phyloP scores from a whole-genome alignment of 2,888 invertebrate species.

The Cremastinae sp. region DNA sequence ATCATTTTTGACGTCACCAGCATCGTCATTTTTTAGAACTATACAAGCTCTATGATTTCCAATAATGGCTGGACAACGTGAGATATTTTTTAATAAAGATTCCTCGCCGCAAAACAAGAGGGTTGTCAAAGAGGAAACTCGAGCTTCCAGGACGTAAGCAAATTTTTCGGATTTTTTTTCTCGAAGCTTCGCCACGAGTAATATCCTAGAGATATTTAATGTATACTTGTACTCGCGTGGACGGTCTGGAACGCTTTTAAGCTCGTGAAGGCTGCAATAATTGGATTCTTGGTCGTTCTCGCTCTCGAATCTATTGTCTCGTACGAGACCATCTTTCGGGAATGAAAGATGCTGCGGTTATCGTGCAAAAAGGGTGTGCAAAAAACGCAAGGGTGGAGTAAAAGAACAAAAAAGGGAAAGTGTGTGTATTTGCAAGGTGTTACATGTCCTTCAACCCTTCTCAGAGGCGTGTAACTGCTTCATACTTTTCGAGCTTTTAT shows the following conservation, averaged over 20 bases:
- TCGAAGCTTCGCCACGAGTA: constrained; percentile 7
- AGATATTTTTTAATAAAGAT: constrained; percentile 57
- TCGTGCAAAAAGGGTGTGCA: constrained; percentile 4
- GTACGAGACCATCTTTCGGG: background rate
- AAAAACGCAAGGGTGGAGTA: background rate
- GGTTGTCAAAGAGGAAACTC: constrained; percentile 9
- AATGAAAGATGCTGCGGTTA: constrained; percentile 23
- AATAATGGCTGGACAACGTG: constrained; percentile 28
- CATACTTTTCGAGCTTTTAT: constrained; percentile 35
- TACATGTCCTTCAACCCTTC: constrained; percentile 25
- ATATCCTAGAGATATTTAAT: background rate
- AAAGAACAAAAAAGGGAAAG: constrained; percentile 27
- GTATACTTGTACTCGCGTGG: background rate
- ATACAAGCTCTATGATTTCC: constrained; percentile 6
- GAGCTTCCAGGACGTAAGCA: constrained; percentile 38
- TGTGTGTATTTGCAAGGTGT: constrained; percentile 35
- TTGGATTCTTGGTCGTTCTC: constrained; percentile 73
- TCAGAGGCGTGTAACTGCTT: constrained; percentile 11
- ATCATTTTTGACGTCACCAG: background rate
- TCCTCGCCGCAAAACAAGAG: constrained; percentile 5
- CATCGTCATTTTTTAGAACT: background rate
- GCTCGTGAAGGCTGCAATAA: constrained; percentile 73
- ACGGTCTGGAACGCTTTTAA: constrained; percentile 15
- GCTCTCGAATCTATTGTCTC: constrained; percentile 41
- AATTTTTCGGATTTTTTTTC: constrained; percentile 72